Evolutionary conservation across 2,888 invertebrate species (phyloP).

Genomic region (Drosophila anceps): DNA sequence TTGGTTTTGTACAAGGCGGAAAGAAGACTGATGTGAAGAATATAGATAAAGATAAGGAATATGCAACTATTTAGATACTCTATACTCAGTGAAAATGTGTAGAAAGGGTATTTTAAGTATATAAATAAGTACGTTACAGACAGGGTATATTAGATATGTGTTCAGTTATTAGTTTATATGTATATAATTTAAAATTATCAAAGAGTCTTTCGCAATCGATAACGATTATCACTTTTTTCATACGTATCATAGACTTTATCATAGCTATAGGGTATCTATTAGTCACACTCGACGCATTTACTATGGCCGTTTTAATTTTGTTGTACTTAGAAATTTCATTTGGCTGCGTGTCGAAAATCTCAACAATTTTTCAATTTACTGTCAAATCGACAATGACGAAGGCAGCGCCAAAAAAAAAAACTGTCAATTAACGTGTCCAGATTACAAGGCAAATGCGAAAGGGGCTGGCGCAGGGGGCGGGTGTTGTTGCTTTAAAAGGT

Average conservation of each 20-base stretch:
- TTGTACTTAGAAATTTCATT: conserved; percentile 53
- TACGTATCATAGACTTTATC: not conserved
- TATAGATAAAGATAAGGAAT: not conserved
- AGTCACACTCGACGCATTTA: not conserved
- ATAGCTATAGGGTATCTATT: not conserved
- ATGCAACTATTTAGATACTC: not conserved
- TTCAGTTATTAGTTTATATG: not conserved
- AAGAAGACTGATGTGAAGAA: not conserved
- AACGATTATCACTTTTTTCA: not conserved
- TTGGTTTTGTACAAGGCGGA: not conserved
- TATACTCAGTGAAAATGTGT: not conserved
- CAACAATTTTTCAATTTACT: conserved; percentile 79
- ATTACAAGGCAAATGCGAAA: conserved; percentile 57
- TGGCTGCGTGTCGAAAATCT: conserved; percentile 53
- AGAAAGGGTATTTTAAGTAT: not conserved
- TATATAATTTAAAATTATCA: not conserved
- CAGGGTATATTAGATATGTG: not conserved
- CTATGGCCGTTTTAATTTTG: conserved; percentile 6
- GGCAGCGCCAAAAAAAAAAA: conserved; percentile 42
- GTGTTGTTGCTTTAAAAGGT: not conserved
- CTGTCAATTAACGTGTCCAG: conserved; percentile 67
- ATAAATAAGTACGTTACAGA: too few relatives aligned
- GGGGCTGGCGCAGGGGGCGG: not conserved
- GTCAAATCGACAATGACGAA: conserved; percentile 51
- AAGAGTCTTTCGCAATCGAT: not conserved